phyloP scores from a whole-genome alignment of 2,888 invertebrate species.

The Synanthedon vespiformis region DNA sequence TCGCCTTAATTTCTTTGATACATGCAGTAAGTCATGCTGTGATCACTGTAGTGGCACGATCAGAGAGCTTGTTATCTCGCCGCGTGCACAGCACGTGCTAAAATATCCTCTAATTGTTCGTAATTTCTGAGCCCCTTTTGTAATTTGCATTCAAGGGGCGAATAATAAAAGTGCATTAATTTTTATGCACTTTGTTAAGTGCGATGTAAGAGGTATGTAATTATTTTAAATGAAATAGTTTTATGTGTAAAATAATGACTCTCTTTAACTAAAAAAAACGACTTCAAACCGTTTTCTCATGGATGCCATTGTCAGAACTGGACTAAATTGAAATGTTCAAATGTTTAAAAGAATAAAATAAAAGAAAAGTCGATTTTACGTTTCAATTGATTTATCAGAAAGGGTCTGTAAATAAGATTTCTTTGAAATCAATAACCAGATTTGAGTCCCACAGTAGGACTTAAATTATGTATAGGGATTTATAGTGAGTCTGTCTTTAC shows the following conservation, averaged over 20 bases:
- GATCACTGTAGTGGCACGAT: slow-evolving; percentile 19
- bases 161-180: slow-evolving; percentile 3
- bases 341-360: neutral
- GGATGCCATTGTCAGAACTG: too few species aligned
- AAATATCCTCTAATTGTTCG: slow-evolving; percentile 48
- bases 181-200: neutral
- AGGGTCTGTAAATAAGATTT: slow-evolving; percentile 6
- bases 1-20: neutral
- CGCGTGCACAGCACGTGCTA: slow-evolving; percentile 47
- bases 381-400: slow-evolving; percentile 1
- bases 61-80: slow-evolving; percentile 38
- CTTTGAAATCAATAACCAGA: slow-evolving; percentile 5
- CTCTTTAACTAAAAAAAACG: too few species aligned
- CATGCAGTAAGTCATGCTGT: slow-evolving; percentile 14
- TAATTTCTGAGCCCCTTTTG: slow-evolving; percentile 29
- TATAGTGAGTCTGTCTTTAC: slow-evolving; percentile 39
- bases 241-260: too few species aligned
- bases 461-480: slow-evolving; percentile 38
- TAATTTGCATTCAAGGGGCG: slow-evolving; percentile 8
- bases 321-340: too few species aligned
- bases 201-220: neutral
- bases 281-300: too few species aligned
- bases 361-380: neutral
- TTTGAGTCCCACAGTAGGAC: slow-evolving; percentile 15
- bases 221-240: neutral